Conservation (phyloP, 2,888 invertebrate species). For the Lasioglossum vierecki region DNA sequence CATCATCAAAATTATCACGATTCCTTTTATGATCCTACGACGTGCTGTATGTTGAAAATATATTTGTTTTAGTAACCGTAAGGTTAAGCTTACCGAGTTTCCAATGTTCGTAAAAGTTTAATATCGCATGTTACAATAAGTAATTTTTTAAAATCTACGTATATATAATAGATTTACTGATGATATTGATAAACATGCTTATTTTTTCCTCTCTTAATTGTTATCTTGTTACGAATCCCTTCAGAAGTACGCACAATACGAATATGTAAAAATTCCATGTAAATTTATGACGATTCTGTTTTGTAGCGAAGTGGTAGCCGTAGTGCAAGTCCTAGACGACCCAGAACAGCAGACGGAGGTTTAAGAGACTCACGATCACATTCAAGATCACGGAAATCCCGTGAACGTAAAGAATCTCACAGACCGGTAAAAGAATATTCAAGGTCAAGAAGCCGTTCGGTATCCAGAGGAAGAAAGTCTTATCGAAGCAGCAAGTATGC, state of each 20-base stretch:
- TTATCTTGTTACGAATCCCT: neutral
- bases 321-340: constrained; percentile 80
- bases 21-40: neutral
- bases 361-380: constrained; percentile 80
- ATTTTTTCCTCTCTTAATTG: neutral
- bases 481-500: constrained; percentile 78
- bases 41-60: neutral
- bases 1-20: neutral
- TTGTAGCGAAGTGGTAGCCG: constrained; percentile 78
- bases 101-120: neutral
- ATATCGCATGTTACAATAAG: neutral
- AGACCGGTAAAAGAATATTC: constrained; percentile 82
- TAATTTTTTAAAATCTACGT: neutral
- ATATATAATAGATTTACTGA: neutral
- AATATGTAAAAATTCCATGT: neutral
- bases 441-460: constrained; percentile 82
- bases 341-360: constrained; percentile 76
- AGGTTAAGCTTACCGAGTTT: constrained; percentile 42
- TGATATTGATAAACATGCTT: neutral
- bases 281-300: constrained; percentile 24
- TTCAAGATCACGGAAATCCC: constrained; percentile 82
- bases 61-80: constrained; percentile 1
- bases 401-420: constrained; percentile 80
- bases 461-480: constrained; percentile 82
- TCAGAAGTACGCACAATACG: too few relatives aligned